A percentile compares a stretch with the other conserved stretches of the same genome.
These are phyloP conservation scores for Cecropterus lyciades DNA, from an alignment of 1,140 invertebrate species.

Conservation along the genomic window DNA sequence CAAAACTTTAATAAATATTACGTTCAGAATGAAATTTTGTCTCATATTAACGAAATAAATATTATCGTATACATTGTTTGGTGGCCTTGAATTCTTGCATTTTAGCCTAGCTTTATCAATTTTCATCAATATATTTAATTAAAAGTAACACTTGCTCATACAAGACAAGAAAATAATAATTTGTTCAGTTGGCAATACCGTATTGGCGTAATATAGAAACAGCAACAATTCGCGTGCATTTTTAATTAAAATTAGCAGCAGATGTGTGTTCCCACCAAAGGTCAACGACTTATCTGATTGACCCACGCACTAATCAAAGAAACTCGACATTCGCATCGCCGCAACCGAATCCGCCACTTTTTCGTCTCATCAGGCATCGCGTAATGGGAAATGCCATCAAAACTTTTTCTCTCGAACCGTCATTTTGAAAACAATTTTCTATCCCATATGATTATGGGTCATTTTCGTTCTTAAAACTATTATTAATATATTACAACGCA, in stretches of 20 bases:
- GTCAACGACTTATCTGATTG: slow-evolving; percentile 40
- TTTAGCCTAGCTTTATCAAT: too few species aligned
- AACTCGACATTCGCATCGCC: slow-evolving; percentile 49
- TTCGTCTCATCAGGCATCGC: slow-evolving; percentile 65
- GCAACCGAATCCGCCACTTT: slow-evolving; percentile 59
- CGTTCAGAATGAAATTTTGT: too few species aligned
- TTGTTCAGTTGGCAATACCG: neutral
- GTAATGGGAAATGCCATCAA: slow-evolving; percentile 65
- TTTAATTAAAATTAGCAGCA: slow-evolving; percentile 24
- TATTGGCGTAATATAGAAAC: neutral
- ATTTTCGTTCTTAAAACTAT: slow-evolving; percentile 75
- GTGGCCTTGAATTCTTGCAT: too few species aligned
- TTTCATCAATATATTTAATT: too few species aligned
- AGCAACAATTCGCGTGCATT: neutral
- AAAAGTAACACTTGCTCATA: too few species aligned
- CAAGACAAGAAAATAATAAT: too few species aligned
- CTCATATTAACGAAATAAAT: too few species aligned
- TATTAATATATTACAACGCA: slow-evolving; percentile 75
- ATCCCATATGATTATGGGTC: slow-evolving; percentile 79
- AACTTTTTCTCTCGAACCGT: slow-evolving; percentile 62
- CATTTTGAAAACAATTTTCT: slow-evolving; percentile 80
- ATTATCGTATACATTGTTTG: too few species aligned
- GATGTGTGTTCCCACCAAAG: slow-evolving; percentile 21
- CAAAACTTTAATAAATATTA: too few species aligned
- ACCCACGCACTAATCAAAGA: slow-evolving; percentile 62